Base-by-base conservation (phyloP, 2,113 vertebrate species). In the Centropristis striata region DNA sequence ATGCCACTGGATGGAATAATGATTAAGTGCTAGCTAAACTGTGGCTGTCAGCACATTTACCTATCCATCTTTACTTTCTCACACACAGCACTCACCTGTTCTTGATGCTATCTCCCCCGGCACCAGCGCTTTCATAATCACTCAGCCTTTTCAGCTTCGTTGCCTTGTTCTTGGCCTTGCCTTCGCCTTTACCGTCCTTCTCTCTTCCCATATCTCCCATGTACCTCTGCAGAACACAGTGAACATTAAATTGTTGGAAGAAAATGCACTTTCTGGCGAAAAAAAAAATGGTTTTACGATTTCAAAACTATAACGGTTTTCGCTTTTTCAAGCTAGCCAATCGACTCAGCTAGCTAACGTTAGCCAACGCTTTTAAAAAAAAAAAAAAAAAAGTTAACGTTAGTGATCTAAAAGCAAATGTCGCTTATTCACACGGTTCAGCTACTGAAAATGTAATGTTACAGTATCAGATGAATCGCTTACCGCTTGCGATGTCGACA, bases 191-290 rank as follows among this genome's bases (percentile, higher is more conserved):
- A 44, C 59, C 71, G 75, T 93, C 86, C 73, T 92, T 94, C 50
- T 92, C 86, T 80, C 80, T 83, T 88, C 88, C 90, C 92, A 93
- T 90, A 75, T 83, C 85, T 85, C 78, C 71, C 76, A 78, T 2
- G 23, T 0, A 8, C 36, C 68, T 73, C 15, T 9, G 5, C 3
- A 23, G 1, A 28, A 11, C 3, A 68, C n/a, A 50, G 5, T 25
- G 4, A 7, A n/a, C 13, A n/a, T 46, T 7, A 25, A 23, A 25
- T 39, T 3, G 5, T 18, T n/a, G 27, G 12, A 4, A 58, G 14
- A 18, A 27, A 54, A 47, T 32, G 2, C 0, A 47, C 23, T 4
- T 4, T 18, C 13, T 1, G 18, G 39, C 3, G 13, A 1, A 8
- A 55, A n/a, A n/a, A n/a, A 14, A 8, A 21, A n/a, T n/a, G 11